Evolutionary conservation across 2,113 vertebrate species (phyloP).

Genomic region (Eleginops maclovinus): DNA sequence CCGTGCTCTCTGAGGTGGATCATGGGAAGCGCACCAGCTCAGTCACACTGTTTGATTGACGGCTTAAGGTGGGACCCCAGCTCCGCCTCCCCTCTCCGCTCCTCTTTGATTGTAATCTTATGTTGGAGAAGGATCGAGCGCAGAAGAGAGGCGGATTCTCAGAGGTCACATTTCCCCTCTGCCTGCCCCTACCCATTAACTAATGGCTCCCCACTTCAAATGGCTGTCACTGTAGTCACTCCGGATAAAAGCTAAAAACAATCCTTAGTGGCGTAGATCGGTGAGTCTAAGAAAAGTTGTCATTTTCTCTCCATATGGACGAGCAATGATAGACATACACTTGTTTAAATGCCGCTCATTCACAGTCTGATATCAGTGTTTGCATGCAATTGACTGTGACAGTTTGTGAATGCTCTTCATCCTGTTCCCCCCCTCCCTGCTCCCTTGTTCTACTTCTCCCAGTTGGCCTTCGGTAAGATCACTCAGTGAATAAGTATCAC

Average conservation of each 20-base stretch:
- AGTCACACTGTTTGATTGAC: slow-evolving; percentile 63
- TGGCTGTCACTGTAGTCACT: slow-evolving; percentile 62
- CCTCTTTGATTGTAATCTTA: slow-evolving; percentile 66
- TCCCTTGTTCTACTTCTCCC: slow-evolving; percentile 34
- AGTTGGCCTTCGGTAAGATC: slow-evolving; percentile 65
- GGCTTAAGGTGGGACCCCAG: slow-evolving; percentile 60
- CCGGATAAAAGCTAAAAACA: slow-evolving; percentile 46
- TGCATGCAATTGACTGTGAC: slow-evolving; percentile 64
- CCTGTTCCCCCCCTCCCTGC: slow-evolving; percentile 9
- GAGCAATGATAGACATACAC: slow-evolving; percentile 41
- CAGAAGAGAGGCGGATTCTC: slow-evolving; percentile 45
- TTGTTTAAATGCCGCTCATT: slow-evolving; percentile 47
- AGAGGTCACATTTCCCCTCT: slow-evolving; percentile 46
- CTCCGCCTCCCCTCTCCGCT: slow-evolving; percentile 38
- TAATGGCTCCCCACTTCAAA: slow-evolving; percentile 69
- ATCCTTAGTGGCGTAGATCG: slow-evolving; percentile 48
- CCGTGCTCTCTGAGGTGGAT: slow-evolving; percentile 51
- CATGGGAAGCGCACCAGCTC: slow-evolving; percentile 47
- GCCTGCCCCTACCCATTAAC: slow-evolving; percentile 62
- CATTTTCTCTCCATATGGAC: slow-evolving; percentile 44
- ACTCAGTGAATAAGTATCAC: slow-evolving; percentile 65
- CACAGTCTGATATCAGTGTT: slow-evolving; percentile 56
- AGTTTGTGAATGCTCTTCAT: slow-evolving; percentile 25
- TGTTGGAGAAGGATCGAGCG: slow-evolving; percentile 28
- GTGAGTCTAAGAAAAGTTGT: slow-evolving; percentile 44